Evolutionary conservation across 2,113 vertebrate species (phyloP).

Genomic region (Sander lucioperca): DNA sequence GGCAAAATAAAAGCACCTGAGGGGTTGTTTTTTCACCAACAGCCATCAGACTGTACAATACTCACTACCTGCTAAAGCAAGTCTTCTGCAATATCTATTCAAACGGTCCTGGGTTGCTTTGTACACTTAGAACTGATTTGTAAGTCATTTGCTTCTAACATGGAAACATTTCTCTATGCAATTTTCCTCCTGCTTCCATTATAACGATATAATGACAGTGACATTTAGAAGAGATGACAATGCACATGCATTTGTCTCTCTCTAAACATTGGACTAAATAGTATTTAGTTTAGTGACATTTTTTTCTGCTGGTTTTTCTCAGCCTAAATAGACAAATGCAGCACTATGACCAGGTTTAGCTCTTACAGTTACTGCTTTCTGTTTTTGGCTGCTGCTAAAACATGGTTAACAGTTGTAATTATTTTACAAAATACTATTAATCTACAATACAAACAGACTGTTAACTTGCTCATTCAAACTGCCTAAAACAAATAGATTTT

Average conservation of each 20-base stretch:
- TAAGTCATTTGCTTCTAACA: conserved; percentile 1
- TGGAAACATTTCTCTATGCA: conserved; percentile 9
- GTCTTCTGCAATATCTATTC: background rate
- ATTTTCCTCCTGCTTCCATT: background rate
- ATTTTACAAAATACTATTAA: background rate
- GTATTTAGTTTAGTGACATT: background rate
- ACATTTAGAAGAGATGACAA: conserved; percentile 13
- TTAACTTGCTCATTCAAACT: background rate
- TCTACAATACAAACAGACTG: background rate
- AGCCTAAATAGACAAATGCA: background rate
- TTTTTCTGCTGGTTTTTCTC: background rate
- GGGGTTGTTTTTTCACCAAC: conserved; percentile 9
- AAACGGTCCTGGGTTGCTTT: background rate
- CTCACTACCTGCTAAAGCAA: background rate
- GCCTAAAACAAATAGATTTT: background rate
- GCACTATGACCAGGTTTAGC: background rate
- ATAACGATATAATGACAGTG: background rate
- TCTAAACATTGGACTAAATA: background rate
- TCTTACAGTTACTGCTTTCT: background rate
- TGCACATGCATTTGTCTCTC: background rate
- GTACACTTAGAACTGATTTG: background rate
- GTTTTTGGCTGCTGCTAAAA: background rate
- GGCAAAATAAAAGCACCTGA: background rate
- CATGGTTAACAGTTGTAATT: background rate
- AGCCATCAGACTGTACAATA: background rate